Conservation (phyloP, 2,888 invertebrate species). For the Tenthredo amoena region DNA sequence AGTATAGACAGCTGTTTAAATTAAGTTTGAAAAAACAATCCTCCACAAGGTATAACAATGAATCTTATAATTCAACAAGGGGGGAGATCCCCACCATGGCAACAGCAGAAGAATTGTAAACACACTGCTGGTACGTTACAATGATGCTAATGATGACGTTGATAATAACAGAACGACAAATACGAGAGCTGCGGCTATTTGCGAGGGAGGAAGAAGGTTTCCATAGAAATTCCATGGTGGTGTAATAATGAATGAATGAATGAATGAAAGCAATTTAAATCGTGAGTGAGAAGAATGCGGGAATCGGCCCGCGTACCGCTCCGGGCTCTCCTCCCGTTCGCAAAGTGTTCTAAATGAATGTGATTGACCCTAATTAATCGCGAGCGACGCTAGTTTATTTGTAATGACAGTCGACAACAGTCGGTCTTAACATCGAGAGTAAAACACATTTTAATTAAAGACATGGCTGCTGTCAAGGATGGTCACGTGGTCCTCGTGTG, state of each 20-base stretch:
- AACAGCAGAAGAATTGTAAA: background rate
- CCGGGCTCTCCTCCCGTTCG: background rate
- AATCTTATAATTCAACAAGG: background rate
- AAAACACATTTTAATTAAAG: slow-evolving; percentile 36
- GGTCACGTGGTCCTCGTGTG: slow-evolving; percentile 58
- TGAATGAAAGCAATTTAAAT: background rate
- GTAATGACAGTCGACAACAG: background rate
- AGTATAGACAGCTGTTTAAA: background rate
- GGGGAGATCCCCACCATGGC: background rate
- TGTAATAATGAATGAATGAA: background rate
- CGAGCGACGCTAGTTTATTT: slow-evolving; percentile 36
- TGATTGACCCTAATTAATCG: slow-evolving; percentile 51
- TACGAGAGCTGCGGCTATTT: background rate
- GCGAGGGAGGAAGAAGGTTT: background rate
- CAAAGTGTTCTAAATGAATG: slow-evolving; percentile 45
- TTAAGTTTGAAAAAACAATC: slow-evolving; percentile 8
- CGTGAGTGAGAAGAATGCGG: background rate
- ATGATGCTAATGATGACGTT: background rate
- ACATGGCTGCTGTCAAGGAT: slow-evolving; percentile 61
- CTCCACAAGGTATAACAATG: background rate
- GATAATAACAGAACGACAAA: background rate
- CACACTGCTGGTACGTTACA: background rate
- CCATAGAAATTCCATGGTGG: background rate
- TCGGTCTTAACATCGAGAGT: background rate
- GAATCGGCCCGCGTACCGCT: background rate